Evolutionary conservation across 2,888 invertebrate genomes (phyloP).

Genomic region (Drosophila prostipennis): DNA sequence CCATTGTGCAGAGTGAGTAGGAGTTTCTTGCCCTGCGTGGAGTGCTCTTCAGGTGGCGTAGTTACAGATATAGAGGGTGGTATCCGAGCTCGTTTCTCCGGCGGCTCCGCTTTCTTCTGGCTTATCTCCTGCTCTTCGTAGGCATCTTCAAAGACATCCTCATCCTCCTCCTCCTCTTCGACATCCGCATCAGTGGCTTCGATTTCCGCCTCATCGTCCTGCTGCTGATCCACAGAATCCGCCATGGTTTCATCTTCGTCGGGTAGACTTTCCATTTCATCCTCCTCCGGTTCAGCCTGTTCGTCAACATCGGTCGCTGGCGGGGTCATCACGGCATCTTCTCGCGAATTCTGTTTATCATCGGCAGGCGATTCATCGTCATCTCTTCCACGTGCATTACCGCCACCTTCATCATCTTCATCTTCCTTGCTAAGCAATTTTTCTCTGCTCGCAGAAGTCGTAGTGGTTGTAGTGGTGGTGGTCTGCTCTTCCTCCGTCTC

Average conservation of each 20-base stretch:
- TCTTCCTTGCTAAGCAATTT: constrained; percentile 44
- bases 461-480: constrained; percentile 58
- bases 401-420: constrained; percentile 50
- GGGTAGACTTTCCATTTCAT: constrained; percentile 55
- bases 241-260: constrained; percentile 73
- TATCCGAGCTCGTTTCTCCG: constrained; percentile 40
- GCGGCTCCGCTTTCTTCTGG: constrained; percentile 23
- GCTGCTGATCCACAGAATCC: constrained; percentile 68
- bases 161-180: constrained; percentile 59
- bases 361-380: constrained; percentile 14
- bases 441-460: constrained; percentile 37
- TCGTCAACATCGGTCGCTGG: constrained; percentile 69
- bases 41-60: constrained; percentile 18
- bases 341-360: constrained; percentile 31
- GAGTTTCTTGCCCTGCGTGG: constrained; percentile 57
- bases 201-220: constrained; percentile 65
- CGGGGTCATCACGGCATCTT: constrained; percentile 65
- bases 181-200: constrained; percentile 71
- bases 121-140: constrained; percentile 55
- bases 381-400: constrained; percentile 13
- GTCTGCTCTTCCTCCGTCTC: constrained; percentile 53
- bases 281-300: constrained; percentile 34
- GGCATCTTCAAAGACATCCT: constrained; percentile 69
- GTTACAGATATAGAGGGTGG: constrained; percentile 29
- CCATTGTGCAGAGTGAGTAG: constrained; percentile 56